A percentile compares a stretch with the other conserved stretches of the same genome.
Conservation (phyloP, 2,113 vertebrate species). For the Hystrix brachyura region DNA sequence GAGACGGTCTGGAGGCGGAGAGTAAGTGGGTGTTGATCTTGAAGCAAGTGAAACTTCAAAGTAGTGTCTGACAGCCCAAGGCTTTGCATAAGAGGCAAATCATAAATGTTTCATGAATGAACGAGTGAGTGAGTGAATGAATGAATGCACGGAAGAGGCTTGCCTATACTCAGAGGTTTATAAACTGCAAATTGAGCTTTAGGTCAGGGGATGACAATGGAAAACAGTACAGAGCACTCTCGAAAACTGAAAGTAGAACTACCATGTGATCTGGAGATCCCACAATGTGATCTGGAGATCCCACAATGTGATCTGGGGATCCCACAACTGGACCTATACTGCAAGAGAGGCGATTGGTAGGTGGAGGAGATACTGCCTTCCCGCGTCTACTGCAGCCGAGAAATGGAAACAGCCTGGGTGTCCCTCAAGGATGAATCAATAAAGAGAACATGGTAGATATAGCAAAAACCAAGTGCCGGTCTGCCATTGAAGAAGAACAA, state of each 20-base stretch:
- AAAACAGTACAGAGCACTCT: not conserved
- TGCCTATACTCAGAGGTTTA: not conserved
- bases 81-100: slow-evolving; percentile 16
- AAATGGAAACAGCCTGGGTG: not conserved
- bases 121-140: not conserved
- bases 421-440: not conserved
- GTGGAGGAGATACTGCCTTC: not conserved
- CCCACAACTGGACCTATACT: too few species aligned
- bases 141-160: not conserved
- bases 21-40: slow-evolving; percentile 35
- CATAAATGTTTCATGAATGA: slow-evolving; percentile 47
- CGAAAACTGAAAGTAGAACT: not conserved
- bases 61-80: slow-evolving; percentile 51
- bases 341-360: too few species aligned
- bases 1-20: slow-evolving; percentile 50
- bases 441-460: too few species aligned
- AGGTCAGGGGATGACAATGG: not conserved
- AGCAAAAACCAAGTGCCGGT: not conserved
- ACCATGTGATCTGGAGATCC: not conserved
- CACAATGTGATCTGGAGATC: not conserved
- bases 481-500: not conserved
- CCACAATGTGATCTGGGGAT: not conserved
- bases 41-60: slow-evolving; percentile 48
- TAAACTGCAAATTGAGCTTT: not conserved
- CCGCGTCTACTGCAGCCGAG: accelerated